phyloP scores from a whole-genome alignment of 2,113 vertebrate genomes.

The Ascaphus truei region DNA sequence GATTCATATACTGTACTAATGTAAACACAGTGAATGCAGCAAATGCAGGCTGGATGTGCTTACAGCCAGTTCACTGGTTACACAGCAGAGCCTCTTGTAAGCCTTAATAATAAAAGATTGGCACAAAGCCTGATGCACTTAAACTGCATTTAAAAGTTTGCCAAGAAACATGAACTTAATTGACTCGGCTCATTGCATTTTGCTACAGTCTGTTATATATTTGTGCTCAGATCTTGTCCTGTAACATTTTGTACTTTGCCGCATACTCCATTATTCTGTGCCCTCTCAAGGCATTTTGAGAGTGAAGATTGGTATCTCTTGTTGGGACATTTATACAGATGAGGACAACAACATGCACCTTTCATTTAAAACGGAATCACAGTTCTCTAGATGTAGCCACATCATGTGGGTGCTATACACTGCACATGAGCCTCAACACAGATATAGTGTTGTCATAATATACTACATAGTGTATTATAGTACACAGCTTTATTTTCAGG shows the following conservation, averaged over 20 bases:
- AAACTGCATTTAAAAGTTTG: neutral
- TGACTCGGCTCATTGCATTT: neutral
- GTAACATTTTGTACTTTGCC: constrained; percentile 8
- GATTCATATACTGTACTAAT: no score
- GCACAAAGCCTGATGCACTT: neutral
- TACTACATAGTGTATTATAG: no score
- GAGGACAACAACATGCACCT: neutral
- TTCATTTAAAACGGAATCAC: neutral
- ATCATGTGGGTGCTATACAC: no score
- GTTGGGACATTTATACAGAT: neutral
- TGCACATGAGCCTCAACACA: no score
- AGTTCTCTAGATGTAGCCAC: constrained; percentile 7
- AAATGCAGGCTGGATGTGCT: no score
- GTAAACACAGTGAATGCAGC: no score
- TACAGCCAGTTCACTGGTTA: neutral
- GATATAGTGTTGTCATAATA: no score
- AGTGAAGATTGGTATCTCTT: constrained; percentile 13
- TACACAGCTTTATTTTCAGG: no score
- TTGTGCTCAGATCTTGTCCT: neutral
- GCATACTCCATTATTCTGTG: neutral
- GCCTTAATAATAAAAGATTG: neutral
- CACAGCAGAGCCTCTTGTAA: neutral
- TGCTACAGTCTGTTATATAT: neutral
- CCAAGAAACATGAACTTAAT: neutral
- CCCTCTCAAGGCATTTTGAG: neutral